Evolutionary conservation across 2,797 vertebrate species (phyloP).

Genomic region (Okamejei kenojei): DNA sequence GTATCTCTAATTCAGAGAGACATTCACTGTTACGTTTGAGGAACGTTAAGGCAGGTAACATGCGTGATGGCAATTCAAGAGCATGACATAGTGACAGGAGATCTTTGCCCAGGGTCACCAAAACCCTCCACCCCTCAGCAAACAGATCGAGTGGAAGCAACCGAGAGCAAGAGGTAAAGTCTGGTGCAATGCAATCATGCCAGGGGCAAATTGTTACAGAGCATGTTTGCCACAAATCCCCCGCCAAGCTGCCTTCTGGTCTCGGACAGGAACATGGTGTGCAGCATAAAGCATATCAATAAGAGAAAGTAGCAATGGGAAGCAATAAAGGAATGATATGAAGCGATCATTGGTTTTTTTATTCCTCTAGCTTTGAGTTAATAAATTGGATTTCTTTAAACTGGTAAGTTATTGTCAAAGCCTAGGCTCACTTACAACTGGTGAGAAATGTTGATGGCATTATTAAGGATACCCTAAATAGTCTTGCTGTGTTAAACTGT

Average conservation of each 20-base stretch:
- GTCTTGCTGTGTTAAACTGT: neutral
- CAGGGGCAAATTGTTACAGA: neutral
- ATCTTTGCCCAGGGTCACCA: neutral
- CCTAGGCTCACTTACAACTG: neutral
- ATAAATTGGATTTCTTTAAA: conserved; percentile 8
- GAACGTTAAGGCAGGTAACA: neutral
- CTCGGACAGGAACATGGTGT: neutral
- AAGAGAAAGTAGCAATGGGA: neutral
- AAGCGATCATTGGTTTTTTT: neutral
- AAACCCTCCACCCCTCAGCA: neutral
- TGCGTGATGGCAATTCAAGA: neutral
- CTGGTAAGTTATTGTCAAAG: neutral
- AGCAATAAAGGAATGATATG: no score
- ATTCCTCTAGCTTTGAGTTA: neutral
- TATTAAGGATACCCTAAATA: neutral
- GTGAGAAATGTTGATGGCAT: conserved; percentile 23
- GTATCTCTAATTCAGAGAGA: neutral
- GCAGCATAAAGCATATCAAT: neutral
- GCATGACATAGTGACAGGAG: neutral
- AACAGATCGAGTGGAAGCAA: neutral
- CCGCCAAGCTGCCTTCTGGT: neutral
- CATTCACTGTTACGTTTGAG: neutral
- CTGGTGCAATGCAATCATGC: neutral
- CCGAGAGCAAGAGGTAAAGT: neutral
- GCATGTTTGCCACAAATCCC: neutral